Evolutionary conservation across 2,888 invertebrate genomes (phyloP), one percentile per base, ranked within the genome.

Genomic region (Patella caerulea): DNA sequence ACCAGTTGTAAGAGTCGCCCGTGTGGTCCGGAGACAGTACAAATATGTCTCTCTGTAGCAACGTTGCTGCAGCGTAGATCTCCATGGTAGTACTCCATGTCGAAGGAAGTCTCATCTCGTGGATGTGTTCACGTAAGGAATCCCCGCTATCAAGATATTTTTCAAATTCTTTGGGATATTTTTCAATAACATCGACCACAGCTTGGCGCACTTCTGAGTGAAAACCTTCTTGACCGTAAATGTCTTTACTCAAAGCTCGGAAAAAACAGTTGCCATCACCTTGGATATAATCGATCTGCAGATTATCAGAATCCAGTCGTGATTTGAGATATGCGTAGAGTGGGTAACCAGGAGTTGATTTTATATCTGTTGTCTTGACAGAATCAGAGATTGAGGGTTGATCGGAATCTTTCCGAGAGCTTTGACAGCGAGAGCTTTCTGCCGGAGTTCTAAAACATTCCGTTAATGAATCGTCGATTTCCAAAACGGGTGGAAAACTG

Each of bases 191-290:
- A 76, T 88, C 86, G 3, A 87, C 86, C n/a, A 88, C 82, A 9
- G 86, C 84, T 74, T 85, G 84, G n/a, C 88, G 78, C 34, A 87
- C 76, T 55, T 86, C 85, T 45, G 82, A 80, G 81, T 89, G 88
- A 79, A 81, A 86, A n/a, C 81, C 79, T 74, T 89, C 87, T 55
- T 82, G 81, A 14, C 86, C 86, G 80, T 87, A 88, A 34, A 87
- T 82, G 7, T 85, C 84, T 79, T 89, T 89, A 79, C 87, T 87
- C 53, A 89, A 76, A n/a, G 88, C 87, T 17, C 88, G 79, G 77
- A 89, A 88, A 76, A 89, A 87, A 76, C 88, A 89, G 77, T 89
- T 89, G 45, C 88, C 88, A 83, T 89, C 88, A 2, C 88, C 88
- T 78, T 75, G 81, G 52, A 89, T 86, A 79, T 84, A 84, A 77